Conservation (phyloP, 2,113 vertebrate species). For the Accipiter cooperii region DNA sequence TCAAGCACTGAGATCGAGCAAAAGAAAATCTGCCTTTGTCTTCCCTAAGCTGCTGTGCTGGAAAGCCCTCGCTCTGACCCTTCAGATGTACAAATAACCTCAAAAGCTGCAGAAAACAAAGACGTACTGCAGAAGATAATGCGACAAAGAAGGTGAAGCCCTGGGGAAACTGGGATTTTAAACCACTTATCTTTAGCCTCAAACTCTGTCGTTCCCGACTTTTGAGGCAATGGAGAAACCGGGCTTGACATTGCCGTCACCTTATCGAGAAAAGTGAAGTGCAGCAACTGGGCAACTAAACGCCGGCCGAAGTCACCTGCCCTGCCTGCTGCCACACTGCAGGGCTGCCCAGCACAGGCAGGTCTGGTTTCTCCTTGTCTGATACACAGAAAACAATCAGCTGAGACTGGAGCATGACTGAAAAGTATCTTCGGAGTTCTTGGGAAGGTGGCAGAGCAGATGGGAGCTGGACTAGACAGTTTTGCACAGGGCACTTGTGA, state of each 20-base stretch:
- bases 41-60: neutral
- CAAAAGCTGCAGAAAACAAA: neutral
- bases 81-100: neutral
- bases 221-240: neutral
- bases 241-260: neutral
- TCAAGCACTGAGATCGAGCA: neutral
- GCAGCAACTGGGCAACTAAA: neutral
- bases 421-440: neutral
- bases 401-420: neutral
- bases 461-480: neutral
- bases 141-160: neutral
- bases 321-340: neutral
- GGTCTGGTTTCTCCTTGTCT: neutral
- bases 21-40: neutral
- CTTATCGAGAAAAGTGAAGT: neutral
- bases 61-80: neutral
- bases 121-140: neutral
- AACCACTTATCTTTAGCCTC: neutral
- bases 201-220: neutral
- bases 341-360: neutral
- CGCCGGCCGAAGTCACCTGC: fast-evolving
- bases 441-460: neutral
- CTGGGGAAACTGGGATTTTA: neutral
- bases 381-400: neutral
- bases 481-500: neutral